Evolutionary conservation across 2,888 invertebrate species (phyloP), one percentile per base, ranked within the genome.

Genomic region (Eugnorisma glareosa): DNA sequence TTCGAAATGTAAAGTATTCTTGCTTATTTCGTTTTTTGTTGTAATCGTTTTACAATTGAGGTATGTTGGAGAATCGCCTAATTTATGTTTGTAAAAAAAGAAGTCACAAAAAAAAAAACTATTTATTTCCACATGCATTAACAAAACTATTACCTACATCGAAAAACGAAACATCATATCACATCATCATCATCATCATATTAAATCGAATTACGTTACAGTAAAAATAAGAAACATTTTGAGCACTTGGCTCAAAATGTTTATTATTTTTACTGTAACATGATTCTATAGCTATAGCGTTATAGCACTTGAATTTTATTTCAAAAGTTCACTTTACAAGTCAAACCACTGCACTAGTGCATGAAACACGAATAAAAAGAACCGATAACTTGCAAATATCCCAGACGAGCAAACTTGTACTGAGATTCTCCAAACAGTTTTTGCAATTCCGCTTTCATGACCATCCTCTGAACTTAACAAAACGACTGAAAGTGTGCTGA

Each of bases 371-470:
- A 77, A 59, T 40, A 78, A 74, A 64, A 48, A 51, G 8, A 40
- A 61, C 40, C n/a, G 37, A 73, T 67, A 59, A 69, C 77, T 82
- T 79, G 77, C 68, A 79, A 68, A 73, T 66, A 54, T 75, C 28
- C 21, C 45, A 21, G 54, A 67, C 74, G 67, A 67, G 31, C 4
- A 68, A 82, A 75, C 70, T 85, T 73, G 31, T 61, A 59, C 54
- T 43, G 64, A 73, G 57, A 73, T 51, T n/a, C n/a, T 74, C 21
- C 45, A 61, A 83, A 72, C 59, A 77, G 67, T 67, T 80, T 72
- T 80, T 77, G 48, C 80, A 35, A 69, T 74, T 63, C 73, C 66
- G 18, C 48, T 83, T 83, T 76, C 68, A 68, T 66, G 64, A 66
- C 45, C 64, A 64, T 72, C 37, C 18, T 21, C 40, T 51, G 54